Evolutionary conservation across 37 sponge, comb jelly and placozoan species (phyloP), one percentile per base, ranked within the genome.

Genomic region (Aplysina aerophoba): DNA sequence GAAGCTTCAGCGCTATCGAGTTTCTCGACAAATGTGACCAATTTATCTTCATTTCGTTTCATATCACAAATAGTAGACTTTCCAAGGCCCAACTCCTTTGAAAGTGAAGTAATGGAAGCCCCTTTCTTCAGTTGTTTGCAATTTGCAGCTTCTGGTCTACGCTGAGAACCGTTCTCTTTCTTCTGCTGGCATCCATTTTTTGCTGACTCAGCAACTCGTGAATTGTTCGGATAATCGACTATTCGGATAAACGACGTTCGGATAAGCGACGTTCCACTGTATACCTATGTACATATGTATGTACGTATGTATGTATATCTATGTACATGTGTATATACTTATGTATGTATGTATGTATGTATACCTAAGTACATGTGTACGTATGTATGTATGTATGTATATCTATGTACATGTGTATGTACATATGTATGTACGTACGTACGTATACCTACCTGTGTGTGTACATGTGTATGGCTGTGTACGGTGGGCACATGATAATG

Each of bases 41-140:
- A 34, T 72, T 88, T 84, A 55, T 74, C 77, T 81, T 85, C 85
- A 57, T 84, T 83, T 56, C 69, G 86, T 65, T 84, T 91, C 4
- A 91, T 84, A 58, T 84, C 85, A n/a, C 86, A 50, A 15, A 91
- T 78, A 31, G 92, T 91, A 59, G 81, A 66, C 34, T 61, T 34
- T 73, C 92, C 92, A 64, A 91, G 64, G 6, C 83, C 86, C 81
- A 79, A 88, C 80, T 88, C 84, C 54, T 88, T 57, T 2, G 73
- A 27, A 37, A 91, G 38, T 15, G 39, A 73, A 73, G 74, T 73
- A 73, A 31, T 73, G 41, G 74, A 73, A 73, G 39, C 74, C 74
- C 74, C 74, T 73, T 31, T 73, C 74, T 73, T 73, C 74, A 73
- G 37, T 6, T 19, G 74, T 73, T 73, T 73, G 39, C 74, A 73